Percentiles rank a stretch among this genome's conserved stretches.
These are phyloP conservation scores for Lates japonicus DNA, from an alignment of 2,797 vertebrate genomes.

Conservation along the genomic window DNA sequence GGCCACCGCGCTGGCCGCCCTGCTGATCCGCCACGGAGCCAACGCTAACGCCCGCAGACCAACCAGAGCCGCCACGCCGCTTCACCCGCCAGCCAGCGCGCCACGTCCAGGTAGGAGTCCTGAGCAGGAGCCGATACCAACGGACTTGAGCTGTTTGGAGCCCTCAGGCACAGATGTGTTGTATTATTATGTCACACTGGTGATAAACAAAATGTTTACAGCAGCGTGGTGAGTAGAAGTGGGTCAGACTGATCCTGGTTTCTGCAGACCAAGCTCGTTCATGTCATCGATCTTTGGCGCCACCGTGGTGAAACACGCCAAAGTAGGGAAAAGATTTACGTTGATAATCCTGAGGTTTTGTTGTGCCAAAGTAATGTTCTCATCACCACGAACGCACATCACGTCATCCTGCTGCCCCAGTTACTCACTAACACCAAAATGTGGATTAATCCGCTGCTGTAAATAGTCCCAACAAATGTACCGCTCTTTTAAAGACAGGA, in stretches of 20 bases:
- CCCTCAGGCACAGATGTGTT: no score
- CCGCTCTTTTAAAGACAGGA: no score
- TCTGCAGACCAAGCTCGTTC: no score
- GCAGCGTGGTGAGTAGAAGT: neutral
- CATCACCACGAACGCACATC: no score
- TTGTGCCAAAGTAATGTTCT: no score
- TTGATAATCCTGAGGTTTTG: no score
- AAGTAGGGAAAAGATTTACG: neutral
- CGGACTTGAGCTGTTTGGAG: no score
- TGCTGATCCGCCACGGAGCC: constrained; percentile 91
- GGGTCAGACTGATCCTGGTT: neutral
- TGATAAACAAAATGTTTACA: neutral
- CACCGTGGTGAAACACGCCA: neutral
- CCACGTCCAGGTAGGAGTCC: constrained; percentile 88
- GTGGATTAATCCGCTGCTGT: no score
- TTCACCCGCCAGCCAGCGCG: constrained; percentile 94
- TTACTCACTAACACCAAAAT: no score
- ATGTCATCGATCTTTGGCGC: neutral
- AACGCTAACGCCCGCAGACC: constrained; percentile 85
- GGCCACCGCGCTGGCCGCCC: constrained; percentile 86
- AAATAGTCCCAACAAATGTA: no score
- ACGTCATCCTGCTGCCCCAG: no score
- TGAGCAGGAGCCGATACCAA: neutral
- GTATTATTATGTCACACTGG: neutral
- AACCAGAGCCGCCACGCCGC: constrained; percentile 87